Evolutionary conservation across 2,888 invertebrate genomes (phyloP), one percentile per base, ranked within the genome.

Genomic region (Sesia apiformis): DNA sequence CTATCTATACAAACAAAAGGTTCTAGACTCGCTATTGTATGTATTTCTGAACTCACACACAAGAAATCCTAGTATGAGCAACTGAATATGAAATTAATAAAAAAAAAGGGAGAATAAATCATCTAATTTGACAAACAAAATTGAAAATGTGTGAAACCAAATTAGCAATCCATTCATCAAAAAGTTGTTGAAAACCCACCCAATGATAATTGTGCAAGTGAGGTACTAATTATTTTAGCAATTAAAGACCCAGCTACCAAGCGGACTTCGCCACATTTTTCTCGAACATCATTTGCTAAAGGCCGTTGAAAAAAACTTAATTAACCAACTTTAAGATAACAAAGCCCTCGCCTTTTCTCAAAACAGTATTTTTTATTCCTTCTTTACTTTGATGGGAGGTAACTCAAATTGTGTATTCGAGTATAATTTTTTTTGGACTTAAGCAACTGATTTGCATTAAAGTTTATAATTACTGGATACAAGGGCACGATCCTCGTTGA

Each of bases 161-260:
- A 46, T 46, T 46, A 46, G 23, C 46, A 8, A 46, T 3, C 46
- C 65, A 67, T 70, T 76, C 67, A 77, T 78, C 71, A 75, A 65
- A 67, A 73, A 78, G 67, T 78, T 72, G 64, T 38, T 43, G 4
- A 40, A 46, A 41, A 55, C 53, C 63, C 46, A 38, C 38, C 38
- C 8, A 41, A 41, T 40, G 40, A 49, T 50, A 50, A 50, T 49
- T 77, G 74, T 71, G 71, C 74, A 70, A 84, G 80, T 80, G 81
- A 80, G 72, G 78, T 75, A 75, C 81, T 84, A 84, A 85, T 85
- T 84, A 81, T 79, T 81, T 72, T 70, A 78, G 80, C 77, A 85
- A 84, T 85, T 83, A 83, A 69, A 72, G 8, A 67, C 62, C 62
- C 62, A 66, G 72, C 70, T 64, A 50, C 46, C 59, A 66, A 67